Percentiles rank a stretch among this genome's conserved stretches.
phyloP scores from a whole-genome alignment of 2,113 vertebrate genomes.

The Turnix velox region DNA sequence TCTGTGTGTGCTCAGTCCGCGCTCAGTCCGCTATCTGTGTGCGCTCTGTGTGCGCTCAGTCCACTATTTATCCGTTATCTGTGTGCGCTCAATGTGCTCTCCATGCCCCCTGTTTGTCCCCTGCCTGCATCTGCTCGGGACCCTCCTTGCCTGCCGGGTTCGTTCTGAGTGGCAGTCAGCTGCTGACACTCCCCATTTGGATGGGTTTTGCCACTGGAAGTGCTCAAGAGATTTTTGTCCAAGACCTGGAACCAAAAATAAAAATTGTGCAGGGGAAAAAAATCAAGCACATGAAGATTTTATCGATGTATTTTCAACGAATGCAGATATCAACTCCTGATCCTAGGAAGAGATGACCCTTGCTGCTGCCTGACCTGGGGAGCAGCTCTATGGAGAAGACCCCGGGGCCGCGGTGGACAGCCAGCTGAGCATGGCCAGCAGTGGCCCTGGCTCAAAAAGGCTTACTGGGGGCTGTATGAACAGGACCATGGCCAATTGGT shows the following conservation, averaged over 20 bases:
- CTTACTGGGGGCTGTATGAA: accelerated
- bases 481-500: accelerated
- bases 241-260: accelerated
- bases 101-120: background rate
- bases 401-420: accelerated
- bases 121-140: no score
- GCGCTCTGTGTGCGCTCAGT: no score
- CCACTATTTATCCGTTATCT: no score
- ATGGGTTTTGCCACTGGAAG: background rate
- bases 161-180: background rate
- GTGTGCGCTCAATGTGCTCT: no score
- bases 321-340: accelerated
- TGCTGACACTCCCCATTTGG: background rate
- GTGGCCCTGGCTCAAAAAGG: background rate
- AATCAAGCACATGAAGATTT: accelerated
- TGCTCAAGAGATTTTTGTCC: background rate
- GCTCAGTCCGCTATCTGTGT: no score
- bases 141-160: no score
- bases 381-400: no score
- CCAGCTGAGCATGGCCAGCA: background rate
- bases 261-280: accelerated
- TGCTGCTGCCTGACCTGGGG: background rate
- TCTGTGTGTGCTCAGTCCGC: no score
- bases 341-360: accelerated
- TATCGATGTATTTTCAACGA: no score